phyloP scores from a whole-genome alignment of 2,797 vertebrate genomes.

The Muraenolepis orangiensis region DNA sequence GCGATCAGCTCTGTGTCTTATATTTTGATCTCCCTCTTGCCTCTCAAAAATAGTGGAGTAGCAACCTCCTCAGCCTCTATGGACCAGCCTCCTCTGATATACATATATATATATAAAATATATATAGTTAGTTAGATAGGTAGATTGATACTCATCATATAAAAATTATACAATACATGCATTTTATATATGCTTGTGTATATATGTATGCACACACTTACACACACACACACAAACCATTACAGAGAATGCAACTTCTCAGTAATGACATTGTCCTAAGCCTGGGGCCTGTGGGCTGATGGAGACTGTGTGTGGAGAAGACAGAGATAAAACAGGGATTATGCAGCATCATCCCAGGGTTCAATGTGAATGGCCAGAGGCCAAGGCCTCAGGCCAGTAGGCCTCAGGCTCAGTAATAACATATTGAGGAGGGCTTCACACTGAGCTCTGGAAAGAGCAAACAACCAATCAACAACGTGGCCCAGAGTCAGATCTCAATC shows the following conservation, averaged over 20 bases:
- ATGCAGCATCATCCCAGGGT: conserved; percentile 36
- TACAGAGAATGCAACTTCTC: conserved; percentile 19
- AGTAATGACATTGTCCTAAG: conserved; percentile 12
- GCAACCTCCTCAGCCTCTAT: no score
- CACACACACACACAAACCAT: background rate
- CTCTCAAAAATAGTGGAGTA: no score
- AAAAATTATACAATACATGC: conserved; percentile 2
- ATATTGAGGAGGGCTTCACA: conserved; percentile 51
- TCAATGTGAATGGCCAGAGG: conserved; percentile 34
- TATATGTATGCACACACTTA: background rate
- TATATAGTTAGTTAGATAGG: background rate
- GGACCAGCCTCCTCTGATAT: no score
- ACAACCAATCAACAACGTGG: conserved; percentile 39
- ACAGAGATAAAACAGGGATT: conserved; percentile 35
- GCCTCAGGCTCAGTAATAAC: conserved; percentile 40
- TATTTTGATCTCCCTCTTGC: no score
- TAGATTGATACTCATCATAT: no score
- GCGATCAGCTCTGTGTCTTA: no score
- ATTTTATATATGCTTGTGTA: background rate
- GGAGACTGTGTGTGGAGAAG: conserved; percentile 43
- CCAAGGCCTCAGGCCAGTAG: conserved; percentile 34
- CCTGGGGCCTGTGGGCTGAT: conserved; percentile 30
- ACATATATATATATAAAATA: background rate
- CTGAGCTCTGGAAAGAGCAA: conserved; percentile 24
- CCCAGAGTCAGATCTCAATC: conserved; percentile 15